Evolutionary conservation across 2,888 invertebrate species (phyloP).

Genomic region (Chouioia cunea): DNA sequence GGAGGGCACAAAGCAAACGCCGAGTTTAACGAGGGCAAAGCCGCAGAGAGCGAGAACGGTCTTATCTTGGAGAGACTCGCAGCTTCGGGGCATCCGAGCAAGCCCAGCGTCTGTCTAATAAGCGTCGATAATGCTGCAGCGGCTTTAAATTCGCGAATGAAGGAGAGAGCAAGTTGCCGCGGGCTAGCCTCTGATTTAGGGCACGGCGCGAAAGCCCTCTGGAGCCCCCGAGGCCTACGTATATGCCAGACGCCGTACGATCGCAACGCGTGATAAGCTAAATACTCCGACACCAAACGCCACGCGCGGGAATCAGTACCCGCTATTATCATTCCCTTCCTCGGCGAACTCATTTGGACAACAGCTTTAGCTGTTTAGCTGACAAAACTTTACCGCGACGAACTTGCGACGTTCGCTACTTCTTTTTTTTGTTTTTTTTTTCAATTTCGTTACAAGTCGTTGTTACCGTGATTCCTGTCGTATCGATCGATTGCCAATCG

Average conservation of each 20-base stretch:
- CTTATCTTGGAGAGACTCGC: slow-evolving; percentile 43
- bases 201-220: slow-evolving; percentile 43
- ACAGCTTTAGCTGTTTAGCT: too few relatives aligned
- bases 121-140: slow-evolving; percentile 57
- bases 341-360: too few relatives aligned
- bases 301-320: slow-evolving; percentile 25
- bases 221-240: slow-evolving; percentile 57
- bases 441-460: neutral
- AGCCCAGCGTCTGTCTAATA: neutral
- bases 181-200: slow-evolving; percentile 64
- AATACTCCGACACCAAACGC: slow-evolving; percentile 59
- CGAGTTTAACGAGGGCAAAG: slow-evolving; percentile 28
- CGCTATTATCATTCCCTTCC: neutral
- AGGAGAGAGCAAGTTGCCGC: slow-evolving; percentile 53
- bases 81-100: neutral
- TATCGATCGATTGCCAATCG: too few relatives aligned
- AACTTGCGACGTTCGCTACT: too few relatives aligned
- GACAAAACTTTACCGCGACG: too few relatives aligned
- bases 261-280: slow-evolving; percentile 64
- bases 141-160: slow-evolving; percentile 59
- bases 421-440: too few relatives aligned
- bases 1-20: slow-evolving; percentile 33
- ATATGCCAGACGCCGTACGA: slow-evolving; percentile 59
- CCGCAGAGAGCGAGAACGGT: slow-evolving; percentile 19
- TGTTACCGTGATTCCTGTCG: too few relatives aligned